Base-by-base conservation (phyloP, 2,888 invertebrate genomes). In the Hemistola chrysoprasaria region DNA sequence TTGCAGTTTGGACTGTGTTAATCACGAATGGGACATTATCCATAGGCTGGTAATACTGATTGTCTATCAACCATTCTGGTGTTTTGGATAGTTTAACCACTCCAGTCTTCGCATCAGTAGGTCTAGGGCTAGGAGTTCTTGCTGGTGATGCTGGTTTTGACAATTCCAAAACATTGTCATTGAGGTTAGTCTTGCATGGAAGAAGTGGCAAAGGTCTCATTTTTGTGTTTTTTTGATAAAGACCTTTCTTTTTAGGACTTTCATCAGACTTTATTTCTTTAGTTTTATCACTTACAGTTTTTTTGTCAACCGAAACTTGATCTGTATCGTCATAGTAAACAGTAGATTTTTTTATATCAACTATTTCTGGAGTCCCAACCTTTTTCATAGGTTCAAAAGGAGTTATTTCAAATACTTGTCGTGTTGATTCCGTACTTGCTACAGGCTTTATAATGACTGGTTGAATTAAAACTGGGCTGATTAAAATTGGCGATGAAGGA, bases 271-370 rank as follows among this genome's bases (percentile, higher is more conserved):
- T 61, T 9, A 34, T 42, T 5, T 53, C 48, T 24, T 56, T 58
- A 7, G 26, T 8, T 27, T 39, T 59, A n/a, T 44, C 29, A 30
- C 27, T 43, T 45, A 46, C 58, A 21, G 47, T 60, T 2, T 65
- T 62, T 40, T 53, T 52, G 7, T 55, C 49, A 10, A 86, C n/a
- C n/a, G n/a, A n/a, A n/a, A n/a, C 81, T 69, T 82, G 76, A 50
- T 82, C 73, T 4, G 80, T 85, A 46, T 87, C 87, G 40, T 80
- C 74, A 28, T 84, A 88, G 50, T 81, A 88, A 8, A 87, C 63
- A 1, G 73, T 79, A 0, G 51, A 46, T 27, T 43, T 50, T 22
- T 69, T 67, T 35, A 67, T 74, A 42, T 71, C 75, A 24, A 43
- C 48, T 36, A 69, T 62, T 39, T 49, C 51, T 25, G 50, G 57